A percentile compares a stretch with the other conserved stretches of the same genome.
phyloP scores from a whole-genome alignment of 2,797 vertebrate genomes.

The Typhlichthys subterraneus region DNA sequence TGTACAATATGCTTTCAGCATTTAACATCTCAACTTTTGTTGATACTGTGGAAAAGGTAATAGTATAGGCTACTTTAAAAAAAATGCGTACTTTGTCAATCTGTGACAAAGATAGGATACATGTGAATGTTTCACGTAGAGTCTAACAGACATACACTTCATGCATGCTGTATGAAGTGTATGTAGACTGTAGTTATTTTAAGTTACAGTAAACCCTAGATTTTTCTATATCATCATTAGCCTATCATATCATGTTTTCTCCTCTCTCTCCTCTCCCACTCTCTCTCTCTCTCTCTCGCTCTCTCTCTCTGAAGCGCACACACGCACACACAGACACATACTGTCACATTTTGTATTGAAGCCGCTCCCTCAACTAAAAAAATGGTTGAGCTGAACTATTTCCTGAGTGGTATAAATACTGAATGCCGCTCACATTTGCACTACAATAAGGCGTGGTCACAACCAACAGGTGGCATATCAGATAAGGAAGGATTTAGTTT shows the following conservation, averaged over 20 bases:
- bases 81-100: too few relatives aligned
- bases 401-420: slow-evolving; percentile 67
- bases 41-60: too few relatives aligned
- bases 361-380: slow-evolving; percentile 62
- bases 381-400: slow-evolving; percentile 45
- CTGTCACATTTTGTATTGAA: neutral
- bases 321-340: neutral
- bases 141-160: too few relatives aligned
- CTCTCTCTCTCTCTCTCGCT: neutral
- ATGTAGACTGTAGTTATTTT: too few relatives aligned
- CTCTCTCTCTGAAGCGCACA: slow-evolving; percentile 1
- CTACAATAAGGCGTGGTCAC: slow-evolving; percentile 52
- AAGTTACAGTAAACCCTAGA: neutral
- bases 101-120: too few relatives aligned
- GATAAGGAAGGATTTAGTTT: slow-evolving; percentile 24
- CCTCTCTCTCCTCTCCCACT: neutral
- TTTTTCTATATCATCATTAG: neutral
- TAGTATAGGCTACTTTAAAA: too few relatives aligned
- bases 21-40: too few relatives aligned
- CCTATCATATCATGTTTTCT: neutral
- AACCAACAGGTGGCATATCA: slow-evolving; percentile 41
- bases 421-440: slow-evolving; percentile 36
- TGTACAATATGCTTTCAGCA: neutral
- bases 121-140: too few relatives aligned
- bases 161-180: too few relatives aligned